Conservation (phyloP, 2,888 invertebrate genomes). For the Patella pellucida region DNA sequence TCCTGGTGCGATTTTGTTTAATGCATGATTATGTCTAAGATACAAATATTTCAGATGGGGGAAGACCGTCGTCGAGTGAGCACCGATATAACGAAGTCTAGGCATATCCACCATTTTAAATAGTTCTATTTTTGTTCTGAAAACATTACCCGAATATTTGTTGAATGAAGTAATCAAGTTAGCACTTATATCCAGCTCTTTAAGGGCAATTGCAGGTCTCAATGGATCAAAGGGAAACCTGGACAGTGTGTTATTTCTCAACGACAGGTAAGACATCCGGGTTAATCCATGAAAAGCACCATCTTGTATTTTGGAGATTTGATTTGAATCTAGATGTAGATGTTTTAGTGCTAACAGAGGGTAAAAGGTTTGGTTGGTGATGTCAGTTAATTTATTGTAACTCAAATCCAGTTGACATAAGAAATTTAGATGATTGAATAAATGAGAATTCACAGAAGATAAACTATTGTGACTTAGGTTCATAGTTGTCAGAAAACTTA, state of each 20-base stretch:
- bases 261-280: slow-evolving; percentile 20
- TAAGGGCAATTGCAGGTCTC: slow-evolving; percentile 6
- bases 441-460: background rate
- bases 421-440: slow-evolving; percentile 15
- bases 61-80: slow-evolving; percentile 5
- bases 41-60: slow-evolving; percentile 6
- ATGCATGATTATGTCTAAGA: background rate
- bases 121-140: slow-evolving; percentile 8
- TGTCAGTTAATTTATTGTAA: slow-evolving; percentile 10
- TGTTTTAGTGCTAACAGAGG: slow-evolving; percentile 17
- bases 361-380: slow-evolving; percentile 7
- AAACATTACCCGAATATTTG: slow-evolving; percentile 10
- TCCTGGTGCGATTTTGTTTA: slow-evolving; percentile 17
- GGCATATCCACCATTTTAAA: slow-evolving; percentile 10
- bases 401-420: slow-evolving; percentile 16
- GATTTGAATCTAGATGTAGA: slow-evolving; percentile 22
- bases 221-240: slow-evolving; percentile 21
- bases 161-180: slow-evolving; percentile 19
- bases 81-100: background rate
- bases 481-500: slow-evolving; percentile 2
- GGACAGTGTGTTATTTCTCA: slow-evolving; percentile 25
- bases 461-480: slow-evolving; percentile 21
- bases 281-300: slow-evolving; percentile 21
- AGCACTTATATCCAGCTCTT: slow-evolving; percentile 24
- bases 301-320: slow-evolving; percentile 12